These are phyloP conservation scores for Andrena hattorfiana DNA, from an alignment of 2,888 invertebrate species.

Conservation along the genomic window DNA sequence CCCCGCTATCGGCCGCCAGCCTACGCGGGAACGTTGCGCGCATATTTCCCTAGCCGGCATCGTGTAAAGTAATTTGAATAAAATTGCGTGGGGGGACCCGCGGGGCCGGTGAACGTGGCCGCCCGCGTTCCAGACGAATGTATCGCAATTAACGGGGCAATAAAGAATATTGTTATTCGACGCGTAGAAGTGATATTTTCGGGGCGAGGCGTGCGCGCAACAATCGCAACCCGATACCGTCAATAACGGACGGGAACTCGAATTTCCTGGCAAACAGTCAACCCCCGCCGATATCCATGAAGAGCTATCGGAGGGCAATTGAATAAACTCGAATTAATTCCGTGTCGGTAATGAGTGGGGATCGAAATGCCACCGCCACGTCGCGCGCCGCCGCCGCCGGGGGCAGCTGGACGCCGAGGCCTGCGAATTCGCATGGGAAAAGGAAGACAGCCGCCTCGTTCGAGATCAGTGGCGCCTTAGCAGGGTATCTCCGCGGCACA, in stretches of 20 bases:
- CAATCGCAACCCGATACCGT: not conserved
- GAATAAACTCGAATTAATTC: constrained; percentile 29
- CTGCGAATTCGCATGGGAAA: not conserved
- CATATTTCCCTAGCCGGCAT: no score
- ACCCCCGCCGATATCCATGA: not conserved
- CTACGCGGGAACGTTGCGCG: no score
- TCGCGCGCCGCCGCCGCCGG: not conserved
- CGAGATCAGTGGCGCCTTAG: constrained; percentile 14
- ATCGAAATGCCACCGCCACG: not conserved
- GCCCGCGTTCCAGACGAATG: not conserved
- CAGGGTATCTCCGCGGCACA: not conserved
- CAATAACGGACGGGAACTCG: constrained; percentile 17
- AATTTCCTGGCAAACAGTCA: constrained; percentile 35
- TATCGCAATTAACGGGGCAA: constrained; percentile 45
- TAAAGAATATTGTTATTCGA: constrained; percentile 46
- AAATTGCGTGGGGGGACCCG: constrained; percentile 19
- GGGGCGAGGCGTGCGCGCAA: not conserved
- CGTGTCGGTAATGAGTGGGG: not conserved
- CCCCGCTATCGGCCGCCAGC: not conserved
- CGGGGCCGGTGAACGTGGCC: not conserved
- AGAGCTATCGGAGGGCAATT: not conserved
- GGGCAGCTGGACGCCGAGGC: no score
- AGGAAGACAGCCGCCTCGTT: not conserved
- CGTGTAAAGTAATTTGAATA: constrained; percentile 42
- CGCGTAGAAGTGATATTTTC: constrained; percentile 12